Base-by-base conservation (phyloP, 2,797 vertebrate species). In the Harpagifer antarcticus region DNA sequence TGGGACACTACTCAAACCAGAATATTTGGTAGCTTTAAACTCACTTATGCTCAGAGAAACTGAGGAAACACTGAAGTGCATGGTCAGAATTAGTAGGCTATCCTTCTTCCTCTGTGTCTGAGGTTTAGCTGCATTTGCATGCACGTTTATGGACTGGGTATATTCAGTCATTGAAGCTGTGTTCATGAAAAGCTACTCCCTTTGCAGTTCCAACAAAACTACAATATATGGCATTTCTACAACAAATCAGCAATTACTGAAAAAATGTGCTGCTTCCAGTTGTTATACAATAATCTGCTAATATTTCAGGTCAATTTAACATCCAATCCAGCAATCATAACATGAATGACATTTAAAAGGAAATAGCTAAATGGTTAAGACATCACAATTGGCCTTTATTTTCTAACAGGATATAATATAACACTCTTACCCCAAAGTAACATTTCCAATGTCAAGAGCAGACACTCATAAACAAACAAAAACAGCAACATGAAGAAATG, bases 311-410 rank as follows among this genome's bases (percentile, higher is more conserved):
- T 63, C 2, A 52, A 27, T 5, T 11, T 61, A 52, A 62, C 13
- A 40, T 47, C 43, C 17, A 55, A 70, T 52, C 5, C 37, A 60
- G 4, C 73, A 27, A 56, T 2, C 0, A 42, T 48, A 44, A 33
- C 33, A 49, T 3, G 0, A 1, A 19, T 20, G 3, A 3, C 20
- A 33, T 56, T 10, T 3, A n/a, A 44, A n/a, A 31, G 3, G 3
- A 31, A 67, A 1, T 9, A 23, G 27, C 14, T 45, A 6, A 56
- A 73, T 59, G 31, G 31, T 56, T 8, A 42, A 79, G 67, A 83
- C 56, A 50, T 58, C 58, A 68, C 50, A 65, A 17, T 76, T 64
- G 76, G 9, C 83, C 63, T 93, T 92, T 87, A 93, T 94, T 93
- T 81, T 68, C 63, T 72, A 82, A 78, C 52, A 69, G 55, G 56